phyloP scores from a whole-genome alignment of 2,797 vertebrate species.

The Tarsius wallacei region DNA sequence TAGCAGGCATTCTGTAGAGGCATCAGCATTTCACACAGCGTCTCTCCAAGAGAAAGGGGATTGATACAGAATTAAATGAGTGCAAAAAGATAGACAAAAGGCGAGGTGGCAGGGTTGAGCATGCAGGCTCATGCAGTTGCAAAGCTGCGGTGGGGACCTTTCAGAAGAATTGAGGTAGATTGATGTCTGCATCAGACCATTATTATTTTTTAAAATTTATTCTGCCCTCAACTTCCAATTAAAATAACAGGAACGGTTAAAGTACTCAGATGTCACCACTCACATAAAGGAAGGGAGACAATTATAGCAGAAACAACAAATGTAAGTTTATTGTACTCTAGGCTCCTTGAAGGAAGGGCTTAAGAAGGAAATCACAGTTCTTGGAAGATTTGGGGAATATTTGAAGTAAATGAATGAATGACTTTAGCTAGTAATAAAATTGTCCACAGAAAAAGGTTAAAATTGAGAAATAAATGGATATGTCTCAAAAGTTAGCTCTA shows the following conservation, averaged over 20 bases:
- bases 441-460: neutral
- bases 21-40: neutral
- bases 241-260: conserved; percentile 37
- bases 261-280: neutral
- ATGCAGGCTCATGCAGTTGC: rapidly evolving
- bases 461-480: neutral
- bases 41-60: conserved; percentile 59
- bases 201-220: neutral
- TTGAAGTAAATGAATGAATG: neutral
- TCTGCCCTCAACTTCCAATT: neutral
- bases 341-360: neutral
- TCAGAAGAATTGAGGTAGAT: neutral
- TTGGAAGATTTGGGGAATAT: neutral
- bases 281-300: neutral
- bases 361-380: neutral
- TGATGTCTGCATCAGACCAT: no score
- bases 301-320: neutral
- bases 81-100: neutral
- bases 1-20: conserved; percentile 31
- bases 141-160: neutral
- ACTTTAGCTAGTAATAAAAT: neutral
- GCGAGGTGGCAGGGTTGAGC: neutral
- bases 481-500: neutral
- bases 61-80: conserved; percentile 36
- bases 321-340: neutral